Percentiles rank a stretch among this genome's conserved stretches.
Conservation (phyloP, 2,888 invertebrate species). For the Corythucha ciliata region DNA sequence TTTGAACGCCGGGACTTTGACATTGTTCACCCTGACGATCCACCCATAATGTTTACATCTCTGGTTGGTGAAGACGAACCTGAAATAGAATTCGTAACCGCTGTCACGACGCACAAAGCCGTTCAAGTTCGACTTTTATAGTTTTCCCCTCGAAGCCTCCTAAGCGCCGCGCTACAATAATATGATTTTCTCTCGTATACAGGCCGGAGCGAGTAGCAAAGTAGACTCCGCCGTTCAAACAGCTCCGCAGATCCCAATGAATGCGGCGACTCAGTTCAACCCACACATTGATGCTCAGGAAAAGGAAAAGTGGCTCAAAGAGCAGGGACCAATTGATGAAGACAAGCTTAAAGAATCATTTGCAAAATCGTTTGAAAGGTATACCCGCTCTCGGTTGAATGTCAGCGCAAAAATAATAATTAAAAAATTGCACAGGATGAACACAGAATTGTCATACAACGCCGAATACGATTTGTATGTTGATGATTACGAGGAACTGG, state of each 20-base stretch:
- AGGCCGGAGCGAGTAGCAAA: constrained; percentile 23
- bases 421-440: too few species aligned
- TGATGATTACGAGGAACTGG: constrained; percentile 32
- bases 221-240: constrained; percentile 39
- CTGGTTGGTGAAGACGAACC: not conserved
- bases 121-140: constrained; percentile 8
- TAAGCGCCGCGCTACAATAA: not conserved
- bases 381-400: too few species aligned
- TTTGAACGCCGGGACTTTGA: constrained; percentile 9
- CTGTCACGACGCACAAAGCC: not conserved
- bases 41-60: not conserved
- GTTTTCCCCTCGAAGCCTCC: too few species aligned
- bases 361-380: constrained; percentile 27
- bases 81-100: too few species aligned
- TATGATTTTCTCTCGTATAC: constrained; percentile 3
- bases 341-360: constrained; percentile 27
- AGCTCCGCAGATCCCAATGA: constrained; percentile 39
- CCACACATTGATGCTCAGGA: constrained; percentile 30
- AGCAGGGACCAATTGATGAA: constrained; percentile 19
- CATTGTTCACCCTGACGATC: constrained; percentile 17
- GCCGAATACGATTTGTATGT: constrained; percentile 33
- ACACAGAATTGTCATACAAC: constrained; percentile 29
- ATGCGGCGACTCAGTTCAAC: constrained; percentile 41
- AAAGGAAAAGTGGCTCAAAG: constrained; percentile 20
- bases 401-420: too few species aligned